Evolutionary conservation across 1,140 invertebrate genomes (phyloP), one percentile per base, ranked within the genome.

Genomic region (Drosophila nebulosa): DNA sequence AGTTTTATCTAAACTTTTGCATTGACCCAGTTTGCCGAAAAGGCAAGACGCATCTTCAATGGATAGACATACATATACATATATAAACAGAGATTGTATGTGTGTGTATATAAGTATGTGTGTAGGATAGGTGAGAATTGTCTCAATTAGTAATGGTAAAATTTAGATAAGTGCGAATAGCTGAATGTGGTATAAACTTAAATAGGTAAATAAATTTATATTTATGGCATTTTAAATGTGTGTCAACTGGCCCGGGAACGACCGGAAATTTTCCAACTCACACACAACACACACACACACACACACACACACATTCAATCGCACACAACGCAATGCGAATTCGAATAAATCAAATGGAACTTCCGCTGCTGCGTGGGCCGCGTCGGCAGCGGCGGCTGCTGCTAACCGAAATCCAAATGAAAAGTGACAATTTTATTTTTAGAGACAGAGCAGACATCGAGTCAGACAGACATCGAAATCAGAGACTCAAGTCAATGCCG

Each of bases 211-310:
- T 12, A 46, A 46, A 46, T 46, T 21, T 46, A 46, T 46, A 46
- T 46, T 46, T 46, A 46, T 46, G 39, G 39, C n/a, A 46, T 46
- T 46, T 46, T 46, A 46, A 46, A 46, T 46, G 39, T 46, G 39
- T 46, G 39, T 46, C 39, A 46, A 46, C 39, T 46, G 39, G 39
- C n/a, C n/a, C 39, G 39, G 16, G 16, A 21, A 46, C 39, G 39
- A 21, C 39, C 39, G 39, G 39, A 46, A 46, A 46, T 46, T 46
- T 46, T 16, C 39, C 16, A 46, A 46, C 39, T 21, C 16, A 42
- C 9, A 42, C 3, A 46, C 16, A 46, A 46, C 16, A 21, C 2
- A 46, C 18, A 46, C 18, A 16, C 36, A 42, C 39, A 42, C 39
- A 42, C 36, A 42, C 6, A 16, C 1, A 39, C 36, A 18, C n/a